Evolutionary conservation across 1,140 invertebrate genomes (phyloP).

Genomic region (Epicauta chinensis): DNA sequence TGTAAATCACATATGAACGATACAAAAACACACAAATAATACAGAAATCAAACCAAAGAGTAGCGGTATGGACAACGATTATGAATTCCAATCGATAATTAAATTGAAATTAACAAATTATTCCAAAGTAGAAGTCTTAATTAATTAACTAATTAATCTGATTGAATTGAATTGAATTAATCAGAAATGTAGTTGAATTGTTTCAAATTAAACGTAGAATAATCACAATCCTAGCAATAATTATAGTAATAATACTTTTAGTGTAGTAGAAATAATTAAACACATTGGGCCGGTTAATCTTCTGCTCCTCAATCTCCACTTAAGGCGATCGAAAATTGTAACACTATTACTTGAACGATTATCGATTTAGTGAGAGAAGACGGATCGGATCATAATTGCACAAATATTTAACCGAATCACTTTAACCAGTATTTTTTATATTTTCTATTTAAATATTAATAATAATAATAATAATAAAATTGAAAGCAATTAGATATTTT

Average conservation of each 20-base stretch:
- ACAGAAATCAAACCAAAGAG: slow-evolving; percentile 20
- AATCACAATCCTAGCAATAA: neutral
- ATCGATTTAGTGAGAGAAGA: too few species aligned
- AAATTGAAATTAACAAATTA: slow-evolving; percentile 13
- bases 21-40: too few species aligned
- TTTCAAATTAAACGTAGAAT: neutral
- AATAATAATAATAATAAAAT: too few species aligned
- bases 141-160: neutral
- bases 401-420: too few species aligned
- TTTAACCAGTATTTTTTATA: too few species aligned
- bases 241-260: neutral
- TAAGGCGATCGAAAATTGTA: too few species aligned
- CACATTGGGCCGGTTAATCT: too few species aligned
- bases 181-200: neutral
- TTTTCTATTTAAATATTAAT: too few species aligned
- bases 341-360: neutral
- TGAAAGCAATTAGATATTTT: too few species aligned
- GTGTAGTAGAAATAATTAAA: neutral
- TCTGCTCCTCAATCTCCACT: too few species aligned
- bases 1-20: too few species aligned
- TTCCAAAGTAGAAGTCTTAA: slow-evolving; percentile 14
- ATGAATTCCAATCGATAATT: slow-evolving; percentile 12
- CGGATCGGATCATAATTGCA: too few species aligned
- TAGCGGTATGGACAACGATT: slow-evolving; percentile 13
- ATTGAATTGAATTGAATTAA: neutral